These are phyloP conservation scores for Pocillopora grandis DNA, from an alignment of 92 coral and sea anemone species.

Conservation along the genomic window DNA sequence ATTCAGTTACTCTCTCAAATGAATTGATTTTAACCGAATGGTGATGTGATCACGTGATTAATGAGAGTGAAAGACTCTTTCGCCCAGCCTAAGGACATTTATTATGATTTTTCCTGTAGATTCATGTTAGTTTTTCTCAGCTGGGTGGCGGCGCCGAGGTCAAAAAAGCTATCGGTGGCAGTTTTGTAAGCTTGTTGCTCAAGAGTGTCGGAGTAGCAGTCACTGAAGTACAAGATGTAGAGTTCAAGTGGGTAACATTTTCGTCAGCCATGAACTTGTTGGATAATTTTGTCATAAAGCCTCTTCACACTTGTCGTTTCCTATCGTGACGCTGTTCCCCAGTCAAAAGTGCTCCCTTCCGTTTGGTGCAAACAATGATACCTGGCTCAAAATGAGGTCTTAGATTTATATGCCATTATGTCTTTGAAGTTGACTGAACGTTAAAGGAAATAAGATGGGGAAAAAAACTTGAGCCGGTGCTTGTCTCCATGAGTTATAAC, in stretches of 20 bases:
- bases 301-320: not conserved
- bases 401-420: too few relatives aligned
- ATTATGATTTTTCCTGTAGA: slow-evolving; percentile 32
- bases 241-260: slow-evolving; percentile 76
- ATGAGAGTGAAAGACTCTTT: too few relatives aligned
- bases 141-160: slow-evolving; percentile 73
- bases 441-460: too few relatives aligned
- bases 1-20: too few relatives aligned
- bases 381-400: too few relatives aligned
- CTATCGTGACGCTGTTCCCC: not conserved
- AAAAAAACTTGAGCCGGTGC: too few relatives aligned
- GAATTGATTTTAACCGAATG: too few relatives aligned
- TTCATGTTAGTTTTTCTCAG: slow-evolving; percentile 95
- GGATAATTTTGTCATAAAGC: not conserved
- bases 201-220: slow-evolving; percentile 98
- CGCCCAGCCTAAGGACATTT: not conserved
- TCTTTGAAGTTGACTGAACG: too few relatives aligned
- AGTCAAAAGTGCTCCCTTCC: too few relatives aligned
- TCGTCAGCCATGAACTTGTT: not conserved
- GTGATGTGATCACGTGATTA: too few relatives aligned
- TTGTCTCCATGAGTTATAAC: too few relatives aligned
- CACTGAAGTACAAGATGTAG: slow-evolving; percentile 95
- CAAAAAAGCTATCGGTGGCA: slow-evolving; percentile 69
- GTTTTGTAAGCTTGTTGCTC: slow-evolving; percentile 77
- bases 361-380: too few relatives aligned